A percentile compares a stretch with the other conserved stretches of the same genome.
Conservation (phyloP, 2,113 vertebrate genomes). For the Cavia porcellus region DNA sequence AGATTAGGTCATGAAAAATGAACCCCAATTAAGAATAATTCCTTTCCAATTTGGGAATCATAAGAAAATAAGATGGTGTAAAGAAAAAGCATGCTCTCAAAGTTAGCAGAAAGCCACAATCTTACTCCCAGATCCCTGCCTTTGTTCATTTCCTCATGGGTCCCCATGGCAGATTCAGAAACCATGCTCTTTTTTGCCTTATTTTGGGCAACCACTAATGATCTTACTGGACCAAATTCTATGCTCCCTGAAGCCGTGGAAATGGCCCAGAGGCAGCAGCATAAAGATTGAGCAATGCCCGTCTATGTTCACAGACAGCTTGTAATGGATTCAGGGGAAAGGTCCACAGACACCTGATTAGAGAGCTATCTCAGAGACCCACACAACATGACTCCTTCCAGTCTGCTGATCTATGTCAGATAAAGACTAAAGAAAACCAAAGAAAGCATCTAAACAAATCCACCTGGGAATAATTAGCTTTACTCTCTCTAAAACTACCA, state of each 20-base stretch:
- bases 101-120: not conserved
- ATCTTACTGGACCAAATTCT: not conserved
- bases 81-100: not conserved
- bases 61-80: not conserved
- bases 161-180: not conserved
- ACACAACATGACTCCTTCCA: not conserved
- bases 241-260: not conserved
- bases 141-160: not conserved
- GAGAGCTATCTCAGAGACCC: not conserved
- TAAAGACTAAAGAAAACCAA: constrained; percentile 27
- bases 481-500: not conserved
- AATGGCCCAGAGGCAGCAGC: not conserved
- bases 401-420: constrained; percentile 20
- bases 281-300: not conserved
- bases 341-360: not conserved
- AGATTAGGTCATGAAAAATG: not conserved
- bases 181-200: not conserved
- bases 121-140: not conserved
- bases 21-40: not conserved
- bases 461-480: not conserved
- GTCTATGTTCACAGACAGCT: not conserved
- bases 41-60: not conserved
- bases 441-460: not conserved
- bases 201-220: not conserved
- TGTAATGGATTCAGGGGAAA: not conserved